phyloP scores from a whole-genome alignment of 2,797 vertebrate genomes.

The Melanotaenia nigrans region DNA sequence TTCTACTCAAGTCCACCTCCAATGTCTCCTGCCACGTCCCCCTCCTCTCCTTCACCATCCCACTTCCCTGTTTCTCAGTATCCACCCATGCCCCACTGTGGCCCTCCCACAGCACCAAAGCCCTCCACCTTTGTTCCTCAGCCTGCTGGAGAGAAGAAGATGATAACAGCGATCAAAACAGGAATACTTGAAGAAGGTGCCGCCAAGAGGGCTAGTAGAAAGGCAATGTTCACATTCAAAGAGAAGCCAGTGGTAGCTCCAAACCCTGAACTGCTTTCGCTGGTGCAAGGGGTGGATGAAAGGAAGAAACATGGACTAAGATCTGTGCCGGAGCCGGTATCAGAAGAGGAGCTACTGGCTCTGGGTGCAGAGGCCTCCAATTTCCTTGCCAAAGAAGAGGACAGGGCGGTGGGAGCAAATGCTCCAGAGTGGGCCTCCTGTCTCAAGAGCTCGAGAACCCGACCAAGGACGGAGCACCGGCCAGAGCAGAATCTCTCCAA shows the following conservation, averaged over 20 bases:
- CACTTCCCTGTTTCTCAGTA: constrained; percentile 74
- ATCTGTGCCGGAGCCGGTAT: constrained; percentile 80
- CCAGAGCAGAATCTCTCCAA: constrained; percentile 90
- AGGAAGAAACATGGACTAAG: constrained; percentile 86
- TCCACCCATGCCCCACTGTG: constrained; percentile 83
- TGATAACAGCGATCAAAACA: constrained; percentile 78
- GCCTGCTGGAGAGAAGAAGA: constrained; percentile 60
- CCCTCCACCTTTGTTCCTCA: constrained; percentile 75
- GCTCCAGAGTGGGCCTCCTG: constrained; percentile 92
- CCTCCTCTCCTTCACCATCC: constrained; percentile 38
- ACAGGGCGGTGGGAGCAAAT: constrained; percentile 52
- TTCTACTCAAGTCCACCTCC: constrained; percentile 65
- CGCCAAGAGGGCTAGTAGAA: constrained; percentile 81
- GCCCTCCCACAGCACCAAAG: constrained; percentile 76
- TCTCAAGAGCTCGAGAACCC: constrained; percentile 91
- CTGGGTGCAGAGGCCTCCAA: constrained; percentile 96
- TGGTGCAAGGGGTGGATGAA: constrained; percentile 92
- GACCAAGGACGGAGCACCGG: constrained; percentile 84
- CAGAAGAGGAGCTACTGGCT: constrained; percentile 91
- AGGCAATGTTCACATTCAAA: constrained; percentile 98
- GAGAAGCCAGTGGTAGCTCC: constrained; percentile 93
- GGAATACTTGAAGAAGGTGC: constrained; percentile 91
- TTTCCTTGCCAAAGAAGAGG: constrained; percentile 84
- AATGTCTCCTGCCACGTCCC: constrained; percentile 61
- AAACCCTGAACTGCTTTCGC: constrained; percentile 93